Conservation (phyloP, 2,113 vertebrate species). For the Oryzias melastigma region DNA sequence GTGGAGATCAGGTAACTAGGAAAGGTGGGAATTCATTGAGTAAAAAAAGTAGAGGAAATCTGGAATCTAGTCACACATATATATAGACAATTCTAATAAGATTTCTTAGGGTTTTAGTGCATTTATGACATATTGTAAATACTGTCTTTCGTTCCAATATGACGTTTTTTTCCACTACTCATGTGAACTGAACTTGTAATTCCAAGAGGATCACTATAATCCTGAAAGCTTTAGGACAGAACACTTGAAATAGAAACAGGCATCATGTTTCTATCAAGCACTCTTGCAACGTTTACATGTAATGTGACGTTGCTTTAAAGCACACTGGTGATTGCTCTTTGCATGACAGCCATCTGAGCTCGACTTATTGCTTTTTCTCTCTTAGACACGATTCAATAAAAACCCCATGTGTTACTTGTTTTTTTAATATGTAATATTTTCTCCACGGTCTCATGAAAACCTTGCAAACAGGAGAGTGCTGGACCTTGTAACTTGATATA, state of each 20-base stretch:
- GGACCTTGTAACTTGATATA: too few relatives aligned
- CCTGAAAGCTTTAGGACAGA: constrained; percentile 24
- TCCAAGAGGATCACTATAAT: constrained; percentile 46
- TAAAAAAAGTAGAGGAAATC: background rate
- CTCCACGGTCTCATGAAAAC: too few relatives aligned
- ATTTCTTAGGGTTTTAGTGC: too few relatives aligned
- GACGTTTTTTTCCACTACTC: constrained; percentile 2
- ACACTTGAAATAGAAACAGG: constrained; percentile 34
- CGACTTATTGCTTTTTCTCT: constrained; percentile 13
- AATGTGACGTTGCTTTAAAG: background rate
- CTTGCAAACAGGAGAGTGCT: too few relatives aligned
- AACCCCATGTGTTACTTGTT: too few relatives aligned
- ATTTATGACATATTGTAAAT: too few relatives aligned
- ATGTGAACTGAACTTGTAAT: constrained; percentile 23
- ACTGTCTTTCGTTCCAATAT: constrained; percentile 25
- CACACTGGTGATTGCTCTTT: background rate
- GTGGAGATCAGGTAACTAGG: constrained; percentile 10
- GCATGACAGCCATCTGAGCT: background rate
- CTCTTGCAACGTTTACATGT: constrained; percentile 5
- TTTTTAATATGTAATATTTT: too few relatives aligned
- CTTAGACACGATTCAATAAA: too few relatives aligned
- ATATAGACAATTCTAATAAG: too few relatives aligned
- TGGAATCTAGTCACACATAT: too few relatives aligned
- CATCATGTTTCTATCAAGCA: constrained; percentile 10
- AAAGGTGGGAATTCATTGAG: background rate